Evolutionary conservation across 2,888 invertebrate species (phyloP).

Genomic region (Pristionchus japonicus): DNA sequence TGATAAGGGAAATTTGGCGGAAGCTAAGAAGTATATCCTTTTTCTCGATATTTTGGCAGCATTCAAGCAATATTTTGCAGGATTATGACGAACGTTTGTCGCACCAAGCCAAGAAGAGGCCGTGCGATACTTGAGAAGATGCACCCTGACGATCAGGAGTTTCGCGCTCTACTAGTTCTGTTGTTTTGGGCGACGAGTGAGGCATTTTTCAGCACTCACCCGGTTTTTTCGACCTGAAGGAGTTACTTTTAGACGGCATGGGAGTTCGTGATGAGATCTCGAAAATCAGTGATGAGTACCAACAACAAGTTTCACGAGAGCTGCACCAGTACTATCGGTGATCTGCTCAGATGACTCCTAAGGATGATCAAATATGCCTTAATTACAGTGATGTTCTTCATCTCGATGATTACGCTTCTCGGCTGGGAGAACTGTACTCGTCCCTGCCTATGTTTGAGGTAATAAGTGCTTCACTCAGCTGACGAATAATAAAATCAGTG

Average conservation of each 20-base stretch:
- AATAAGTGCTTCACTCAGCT: too few relatives aligned
- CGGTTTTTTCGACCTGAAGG: too few relatives aligned
- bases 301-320: not conserved
- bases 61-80: too few relatives aligned
- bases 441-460: not conserved
- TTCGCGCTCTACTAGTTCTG: not conserved
- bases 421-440: not conserved
- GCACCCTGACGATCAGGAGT: not conserved
- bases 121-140: not conserved
- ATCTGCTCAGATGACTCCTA: not conserved
- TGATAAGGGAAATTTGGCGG: not conserved
- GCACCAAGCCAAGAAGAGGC: not conserved
- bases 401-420: not conserved
- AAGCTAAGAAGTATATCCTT: not conserved
- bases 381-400: not conserved
- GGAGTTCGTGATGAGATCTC: not conserved
- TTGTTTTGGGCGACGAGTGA: not conserved
- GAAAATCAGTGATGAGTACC: not conserved
- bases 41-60: not conserved
- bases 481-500: not conserved
- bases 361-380: not conserved
- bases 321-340: constrained; percentile 14
- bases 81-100: not conserved
- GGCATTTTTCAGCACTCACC: not conserved
- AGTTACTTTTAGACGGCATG: not conserved